phyloP scores from a whole-genome alignment of 2,888 invertebrate genomes.

The Hemaris fuciformis region DNA sequence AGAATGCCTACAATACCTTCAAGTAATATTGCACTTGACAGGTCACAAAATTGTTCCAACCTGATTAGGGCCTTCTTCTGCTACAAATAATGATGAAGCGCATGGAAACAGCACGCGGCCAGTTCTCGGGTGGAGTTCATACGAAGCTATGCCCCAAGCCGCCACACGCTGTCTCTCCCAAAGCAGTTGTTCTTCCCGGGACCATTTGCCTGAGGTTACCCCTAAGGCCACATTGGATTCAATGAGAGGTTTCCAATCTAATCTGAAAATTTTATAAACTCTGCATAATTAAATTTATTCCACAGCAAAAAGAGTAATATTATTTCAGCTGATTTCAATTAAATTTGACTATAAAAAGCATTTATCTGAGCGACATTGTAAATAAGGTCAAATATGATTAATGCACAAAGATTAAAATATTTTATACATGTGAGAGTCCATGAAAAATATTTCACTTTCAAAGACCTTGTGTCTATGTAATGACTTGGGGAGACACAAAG shows the following conservation, averaged over 20 bases:
- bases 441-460: neutral
- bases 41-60: too few relatives aligned
- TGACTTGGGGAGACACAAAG: too few relatives aligned
- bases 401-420: neutral
- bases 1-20: too few relatives aligned
- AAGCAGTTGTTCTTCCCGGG: conserved; percentile 93
- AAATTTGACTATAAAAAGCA: neutral
- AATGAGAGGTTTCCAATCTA: conserved; percentile 91
- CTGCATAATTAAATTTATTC: neutral
- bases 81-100: conserved; percentile 93
- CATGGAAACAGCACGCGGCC: conserved; percentile 96
- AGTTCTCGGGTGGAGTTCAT: conserved; percentile 90
- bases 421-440: neutral
- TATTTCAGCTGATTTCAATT: too few relatives aligned
- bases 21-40: too few relatives aligned
- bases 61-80: conserved; percentile 72
- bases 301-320: too few relatives aligned
- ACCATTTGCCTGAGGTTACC: conserved; percentile 83
- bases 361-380: neutral
- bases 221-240: conserved; percentile 87
- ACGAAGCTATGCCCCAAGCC: conserved; percentile 96
- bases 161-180: conserved; percentile 95
- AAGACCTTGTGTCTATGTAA: neutral
- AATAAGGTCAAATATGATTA: neutral
- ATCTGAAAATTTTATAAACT: conserved; percentile 55